Percentiles rank a stretch among this genome's conserved stretches.
phyloP scores from a whole-genome alignment of 1,140 invertebrate genomes.

The Hyposmocoma kahamanoa region DNA sequence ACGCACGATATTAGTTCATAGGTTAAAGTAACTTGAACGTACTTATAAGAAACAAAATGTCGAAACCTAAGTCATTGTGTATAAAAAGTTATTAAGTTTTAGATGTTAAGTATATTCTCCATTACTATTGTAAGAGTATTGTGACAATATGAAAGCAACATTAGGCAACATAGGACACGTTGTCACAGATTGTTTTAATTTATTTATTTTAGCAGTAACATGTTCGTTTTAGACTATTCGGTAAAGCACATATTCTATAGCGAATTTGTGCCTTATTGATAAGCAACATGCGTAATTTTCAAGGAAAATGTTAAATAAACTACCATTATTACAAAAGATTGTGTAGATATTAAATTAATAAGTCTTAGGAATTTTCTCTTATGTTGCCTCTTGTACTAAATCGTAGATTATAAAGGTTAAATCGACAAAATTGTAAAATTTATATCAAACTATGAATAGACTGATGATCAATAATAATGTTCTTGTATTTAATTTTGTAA shows the following conservation, averaged over 20 bases:
- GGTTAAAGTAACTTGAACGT: slow-evolving; percentile 62
- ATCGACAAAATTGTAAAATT: slow-evolving; percentile 71
- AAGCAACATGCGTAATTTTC: neutral
- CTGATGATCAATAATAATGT: slow-evolving; percentile 73
- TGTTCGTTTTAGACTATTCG: neutral
- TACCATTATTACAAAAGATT: slow-evolving; percentile 36
- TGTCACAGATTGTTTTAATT: slow-evolving; percentile 60
- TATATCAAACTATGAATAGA: slow-evolving; percentile 72
- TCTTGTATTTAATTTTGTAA: slow-evolving; percentile 73
- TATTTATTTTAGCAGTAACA: slow-evolving; percentile 58
- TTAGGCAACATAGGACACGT: slow-evolving; percentile 60
- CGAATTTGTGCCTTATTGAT: neutral
- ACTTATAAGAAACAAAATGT: slow-evolving; percentile 72
- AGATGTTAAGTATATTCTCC: slow-evolving; percentile 69
- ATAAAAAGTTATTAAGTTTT: slow-evolving; percentile 70
- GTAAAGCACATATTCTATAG: neutral
- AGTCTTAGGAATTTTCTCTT: slow-evolving; percentile 42
- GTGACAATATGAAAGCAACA: slow-evolving; percentile 58
- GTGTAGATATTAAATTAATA: slow-evolving; percentile 58
- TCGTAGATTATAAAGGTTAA: slow-evolving; percentile 60
- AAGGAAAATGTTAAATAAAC: slow-evolving; percentile 50
- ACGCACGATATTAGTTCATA: slow-evolving; percentile 67
- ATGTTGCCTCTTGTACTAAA: slow-evolving; percentile 63
- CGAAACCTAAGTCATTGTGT: slow-evolving; percentile 73
- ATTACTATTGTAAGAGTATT: slow-evolving; percentile 64